Conservation (phyloP, 2,797 vertebrate species). For the Zalophus californianus region DNA sequence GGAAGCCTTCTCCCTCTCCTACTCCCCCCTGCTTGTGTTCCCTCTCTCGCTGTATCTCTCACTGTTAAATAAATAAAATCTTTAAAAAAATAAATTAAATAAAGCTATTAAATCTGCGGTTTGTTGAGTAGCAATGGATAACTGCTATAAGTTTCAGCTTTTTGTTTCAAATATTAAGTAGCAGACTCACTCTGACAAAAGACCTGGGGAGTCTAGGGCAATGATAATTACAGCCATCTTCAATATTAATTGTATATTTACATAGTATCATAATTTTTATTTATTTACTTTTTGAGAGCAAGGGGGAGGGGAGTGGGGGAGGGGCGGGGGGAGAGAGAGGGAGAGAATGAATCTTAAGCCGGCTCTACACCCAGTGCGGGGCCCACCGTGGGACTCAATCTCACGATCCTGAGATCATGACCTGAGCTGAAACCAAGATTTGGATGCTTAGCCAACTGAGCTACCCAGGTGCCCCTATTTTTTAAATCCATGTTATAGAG, state of each 20-base stretch:
- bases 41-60: no score
- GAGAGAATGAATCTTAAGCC: not conserved
- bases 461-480: not conserved
- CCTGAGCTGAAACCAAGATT: not conserved
- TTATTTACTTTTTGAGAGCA: not conserved
- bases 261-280: not conserved
- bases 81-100: no score
- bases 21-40: no score
- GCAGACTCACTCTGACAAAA: not conserved
- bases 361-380: not conserved
- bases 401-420: not conserved
- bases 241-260: not conserved
- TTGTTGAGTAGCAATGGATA: not conserved
- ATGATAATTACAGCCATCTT: conserved; percentile 22
- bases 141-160: not conserved
- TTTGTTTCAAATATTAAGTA: conserved; percentile 40
- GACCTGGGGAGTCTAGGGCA: not conserved
- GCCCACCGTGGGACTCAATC: not conserved
- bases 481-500: conserved; percentile 4
- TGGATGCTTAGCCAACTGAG: not conserved
- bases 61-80: no score
- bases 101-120: conserved; percentile 31
- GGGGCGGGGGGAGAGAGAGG: no score
- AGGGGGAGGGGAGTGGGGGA: not conserved
- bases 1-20: no score